Evolutionary conservation across 2,888 invertebrate genomes (phyloP).

Genomic region (Ichneumon xanthorius): DNA sequence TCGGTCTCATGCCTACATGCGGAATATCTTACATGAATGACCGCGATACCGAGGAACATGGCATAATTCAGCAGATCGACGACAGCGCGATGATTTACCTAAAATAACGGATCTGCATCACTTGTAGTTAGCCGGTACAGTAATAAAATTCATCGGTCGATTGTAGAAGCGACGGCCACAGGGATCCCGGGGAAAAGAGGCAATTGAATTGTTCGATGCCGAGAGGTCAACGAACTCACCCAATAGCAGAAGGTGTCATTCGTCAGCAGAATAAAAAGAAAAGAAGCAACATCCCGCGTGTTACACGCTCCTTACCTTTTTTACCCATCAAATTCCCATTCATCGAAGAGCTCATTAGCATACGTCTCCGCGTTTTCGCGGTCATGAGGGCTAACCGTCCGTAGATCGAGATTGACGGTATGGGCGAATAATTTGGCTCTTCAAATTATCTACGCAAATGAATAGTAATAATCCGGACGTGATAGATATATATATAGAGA

Average conservation of each 20-base stretch:
- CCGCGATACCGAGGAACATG: neutral
- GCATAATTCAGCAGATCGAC: conserved; percentile 1
- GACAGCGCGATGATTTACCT: neutral
- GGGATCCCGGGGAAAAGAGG: neutral
- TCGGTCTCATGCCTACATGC: neutral
- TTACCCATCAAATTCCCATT: conserved; percentile 1
- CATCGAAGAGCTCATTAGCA: conserved; percentile 10
- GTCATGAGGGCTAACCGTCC: conserved; percentile 7
- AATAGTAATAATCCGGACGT: conserved; percentile 35
- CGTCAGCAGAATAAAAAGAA: neutral
- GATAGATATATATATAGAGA: neutral
- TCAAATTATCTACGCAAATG: conserved; percentile 26
- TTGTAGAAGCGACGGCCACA: neutral
- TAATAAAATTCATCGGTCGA: neutral
- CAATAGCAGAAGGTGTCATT: neutral
- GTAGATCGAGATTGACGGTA: conserved; percentile 19
- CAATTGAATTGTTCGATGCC: conserved; percentile 8
- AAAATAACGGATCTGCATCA: neutral
- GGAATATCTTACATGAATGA: neutral
- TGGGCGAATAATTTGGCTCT: conserved; percentile 33
- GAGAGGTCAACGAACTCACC: neutral
- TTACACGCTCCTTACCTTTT: neutral
- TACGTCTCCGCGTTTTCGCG: neutral
- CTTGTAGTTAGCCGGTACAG: neutral
- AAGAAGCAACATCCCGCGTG: neutral